phyloP scores from a whole-genome alignment of 2,797 vertebrate species.

The Hoplostethus atlanticus region DNA sequence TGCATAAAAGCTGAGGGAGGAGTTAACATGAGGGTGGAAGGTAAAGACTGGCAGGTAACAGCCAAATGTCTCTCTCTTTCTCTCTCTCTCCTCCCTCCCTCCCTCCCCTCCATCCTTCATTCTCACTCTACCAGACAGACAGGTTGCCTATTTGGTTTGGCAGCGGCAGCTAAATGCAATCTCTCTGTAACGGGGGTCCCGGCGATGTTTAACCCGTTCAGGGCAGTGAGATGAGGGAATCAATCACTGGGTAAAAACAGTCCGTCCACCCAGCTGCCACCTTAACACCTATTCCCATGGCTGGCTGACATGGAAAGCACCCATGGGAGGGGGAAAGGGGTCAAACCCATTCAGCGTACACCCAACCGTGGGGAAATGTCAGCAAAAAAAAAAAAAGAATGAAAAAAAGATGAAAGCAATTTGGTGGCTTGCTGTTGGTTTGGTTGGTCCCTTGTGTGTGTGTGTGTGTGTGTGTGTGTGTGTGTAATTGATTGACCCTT shows the following conservation, averaged over 20 bases:
- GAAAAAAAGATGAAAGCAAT: constrained; percentile 16
- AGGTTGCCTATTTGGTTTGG: constrained; percentile 76
- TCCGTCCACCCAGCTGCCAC: constrained; percentile 46
- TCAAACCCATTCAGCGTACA: constrained; percentile 69
- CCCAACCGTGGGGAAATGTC: constrained; percentile 44
- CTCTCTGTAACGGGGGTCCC: constrained; percentile 65
- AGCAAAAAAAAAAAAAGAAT: constrained; percentile 32
- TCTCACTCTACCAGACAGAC: constrained; percentile 69
- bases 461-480: constrained; percentile 2
- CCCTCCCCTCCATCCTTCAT: constrained; percentile 7
- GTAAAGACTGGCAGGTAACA: constrained; percentile 16
- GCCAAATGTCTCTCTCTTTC: constrained; percentile 27
- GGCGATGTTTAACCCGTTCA: constrained; percentile 80
- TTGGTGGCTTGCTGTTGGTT: constrained; percentile 10
- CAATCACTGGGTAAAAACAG: constrained; percentile 66
- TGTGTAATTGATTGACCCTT: constrained; percentile 48
- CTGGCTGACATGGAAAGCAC: constrained; percentile 50
- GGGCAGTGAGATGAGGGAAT: constrained; percentile 62
- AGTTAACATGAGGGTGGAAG: background rate
- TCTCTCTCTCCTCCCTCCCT: constrained; percentile 8
- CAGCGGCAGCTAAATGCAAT: constrained; percentile 81
- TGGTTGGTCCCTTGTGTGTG: constrained; percentile 1
- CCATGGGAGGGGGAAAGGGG: constrained; percentile 53
- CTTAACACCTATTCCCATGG: constrained; percentile 51
- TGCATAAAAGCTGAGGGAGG: constrained; percentile 10